Conservation (phyloP, 2,113 vertebrate species). For the Alectura lathami region DNA sequence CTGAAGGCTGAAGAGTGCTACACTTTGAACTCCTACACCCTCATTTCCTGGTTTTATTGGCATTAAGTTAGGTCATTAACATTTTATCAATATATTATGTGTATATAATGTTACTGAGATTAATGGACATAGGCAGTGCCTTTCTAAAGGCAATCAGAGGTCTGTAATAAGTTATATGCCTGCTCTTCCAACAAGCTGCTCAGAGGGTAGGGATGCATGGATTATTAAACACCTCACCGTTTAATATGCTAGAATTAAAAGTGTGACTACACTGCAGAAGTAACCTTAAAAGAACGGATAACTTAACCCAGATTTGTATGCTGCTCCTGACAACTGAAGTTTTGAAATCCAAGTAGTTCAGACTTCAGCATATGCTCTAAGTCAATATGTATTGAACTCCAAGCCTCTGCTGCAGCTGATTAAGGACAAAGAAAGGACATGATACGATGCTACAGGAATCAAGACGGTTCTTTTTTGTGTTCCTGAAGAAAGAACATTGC, state of each 20-base stretch:
- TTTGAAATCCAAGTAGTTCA: constrained; percentile 50
- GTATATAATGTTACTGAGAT: constrained; percentile 61
- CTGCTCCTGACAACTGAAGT: constrained; percentile 17
- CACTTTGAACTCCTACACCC: constrained; percentile 52
- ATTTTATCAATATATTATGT: constrained; percentile 65
- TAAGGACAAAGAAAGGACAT: constrained; percentile 31
- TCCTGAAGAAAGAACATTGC: constrained; percentile 17
- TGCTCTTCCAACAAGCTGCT: constrained; percentile 46
- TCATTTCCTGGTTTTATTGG: constrained; percentile 59
- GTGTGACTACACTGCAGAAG: constrained; percentile 25
- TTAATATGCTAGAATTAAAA: constrained; percentile 31
- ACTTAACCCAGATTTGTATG: constrained; percentile 50
- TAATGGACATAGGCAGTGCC: constrained; percentile 32
- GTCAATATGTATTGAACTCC: constrained; percentile 59
- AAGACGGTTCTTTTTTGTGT: background rate
- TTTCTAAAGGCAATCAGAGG: constrained; percentile 23
- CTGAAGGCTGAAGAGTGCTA: constrained; percentile 2
- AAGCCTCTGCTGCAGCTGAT: constrained; percentile 40
- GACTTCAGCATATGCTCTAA: constrained; percentile 41
- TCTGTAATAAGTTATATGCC: background rate
- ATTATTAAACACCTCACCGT: constrained; percentile 49
- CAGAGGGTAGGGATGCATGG: background rate
- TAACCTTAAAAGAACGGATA: constrained; percentile 17
- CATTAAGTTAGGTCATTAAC: constrained; percentile 61
- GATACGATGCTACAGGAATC: constrained; percentile 1